Evolutionary conservation across 1,140 invertebrate species (phyloP).

Genomic region (Agrypnia vestita): DNA sequence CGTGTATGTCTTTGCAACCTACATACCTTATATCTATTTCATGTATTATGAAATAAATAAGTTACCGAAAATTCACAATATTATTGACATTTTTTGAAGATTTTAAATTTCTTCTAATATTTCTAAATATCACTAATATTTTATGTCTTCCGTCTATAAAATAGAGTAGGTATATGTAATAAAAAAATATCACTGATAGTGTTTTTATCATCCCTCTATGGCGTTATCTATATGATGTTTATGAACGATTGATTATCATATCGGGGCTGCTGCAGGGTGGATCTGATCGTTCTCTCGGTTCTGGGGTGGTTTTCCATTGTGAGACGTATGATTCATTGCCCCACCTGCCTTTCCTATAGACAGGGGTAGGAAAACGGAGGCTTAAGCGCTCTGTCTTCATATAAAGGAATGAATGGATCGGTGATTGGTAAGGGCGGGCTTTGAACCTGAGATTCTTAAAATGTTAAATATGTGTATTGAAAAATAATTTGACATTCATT

Average conservation of each 20-base stretch:
- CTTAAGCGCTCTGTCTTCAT: constrained; percentile 59
- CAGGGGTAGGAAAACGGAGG: constrained; percentile 55
- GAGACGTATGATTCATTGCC: constrained; percentile 60
- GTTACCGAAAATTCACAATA: too few relatives aligned
- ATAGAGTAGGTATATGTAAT: too few relatives aligned
- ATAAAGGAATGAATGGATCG: constrained; percentile 60
- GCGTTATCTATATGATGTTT: constrained; percentile 61
- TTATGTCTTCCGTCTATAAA: too few relatives aligned
- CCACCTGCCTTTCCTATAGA: constrained; percentile 55
- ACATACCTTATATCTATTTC: too few relatives aligned
- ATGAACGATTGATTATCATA: constrained; percentile 63
- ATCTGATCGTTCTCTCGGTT: constrained; percentile 44
- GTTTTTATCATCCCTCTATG: constrained; percentile 37
- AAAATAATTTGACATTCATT: too few relatives aligned
- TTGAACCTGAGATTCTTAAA: background rate
- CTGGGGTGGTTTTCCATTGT: constrained; percentile 55
- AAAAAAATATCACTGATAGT: too few relatives aligned
- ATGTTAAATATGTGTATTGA: background rate
- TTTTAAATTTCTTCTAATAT: too few relatives aligned
- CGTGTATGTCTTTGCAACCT: too few relatives aligned
- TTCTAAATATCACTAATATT: too few relatives aligned
- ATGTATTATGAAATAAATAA: too few relatives aligned
- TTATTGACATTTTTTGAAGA: too few relatives aligned
- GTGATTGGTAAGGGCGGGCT: constrained; percentile 52
- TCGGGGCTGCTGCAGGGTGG: constrained; percentile 50